Conservation (phyloP, 2,888 invertebrate genomes). For the Chymomyza fuscimana region DNA sequence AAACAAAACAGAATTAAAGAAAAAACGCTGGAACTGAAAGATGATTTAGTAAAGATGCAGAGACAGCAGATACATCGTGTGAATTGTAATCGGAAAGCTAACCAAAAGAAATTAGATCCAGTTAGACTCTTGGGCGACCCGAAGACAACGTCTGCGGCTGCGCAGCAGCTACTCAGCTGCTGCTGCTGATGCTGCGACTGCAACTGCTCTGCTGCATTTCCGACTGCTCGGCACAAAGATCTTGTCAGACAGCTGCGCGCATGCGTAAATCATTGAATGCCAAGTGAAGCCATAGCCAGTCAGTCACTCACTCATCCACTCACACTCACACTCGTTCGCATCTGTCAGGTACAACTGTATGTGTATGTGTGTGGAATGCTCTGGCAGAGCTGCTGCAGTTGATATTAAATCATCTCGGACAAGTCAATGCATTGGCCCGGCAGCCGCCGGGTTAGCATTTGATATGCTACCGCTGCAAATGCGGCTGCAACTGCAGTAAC, state of each 20-base stretch:
- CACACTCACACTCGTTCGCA: neutral
- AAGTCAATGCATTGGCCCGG: slow-evolving; percentile 6
- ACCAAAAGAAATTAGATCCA: slow-evolving; percentile 59
- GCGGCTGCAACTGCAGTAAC: slow-evolving; percentile 16
- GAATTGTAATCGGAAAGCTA: slow-evolving; percentile 47
- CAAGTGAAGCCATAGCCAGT: slow-evolving; percentile 3
- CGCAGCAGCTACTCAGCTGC: slow-evolving; percentile 22
- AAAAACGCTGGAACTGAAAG: slow-evolving; percentile 11
- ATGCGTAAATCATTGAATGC: slow-evolving; percentile 1
- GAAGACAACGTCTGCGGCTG: slow-evolving; percentile 2
- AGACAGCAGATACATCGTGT: slow-evolving; percentile 43
- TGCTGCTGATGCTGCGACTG: slow-evolving; percentile 10
- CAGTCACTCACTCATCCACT: neutral
- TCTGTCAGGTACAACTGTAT: neutral
- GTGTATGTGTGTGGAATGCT: neutral
- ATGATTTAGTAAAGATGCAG: neutral
- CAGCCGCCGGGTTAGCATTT: slow-evolving; percentile 16
- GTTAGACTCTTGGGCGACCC: slow-evolving; percentile 23
- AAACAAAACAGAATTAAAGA: no score
- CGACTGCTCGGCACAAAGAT: neutral
- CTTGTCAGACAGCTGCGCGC: neutral
- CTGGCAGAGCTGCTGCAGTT: slow-evolving; percentile 19
- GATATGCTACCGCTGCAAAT: neutral
- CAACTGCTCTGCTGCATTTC: slow-evolving; percentile 9
- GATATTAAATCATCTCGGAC: slow-evolving; percentile 61